phyloP scores from a whole-genome alignment of 2,888 invertebrate genomes.

The Coelinius sp. region DNA sequence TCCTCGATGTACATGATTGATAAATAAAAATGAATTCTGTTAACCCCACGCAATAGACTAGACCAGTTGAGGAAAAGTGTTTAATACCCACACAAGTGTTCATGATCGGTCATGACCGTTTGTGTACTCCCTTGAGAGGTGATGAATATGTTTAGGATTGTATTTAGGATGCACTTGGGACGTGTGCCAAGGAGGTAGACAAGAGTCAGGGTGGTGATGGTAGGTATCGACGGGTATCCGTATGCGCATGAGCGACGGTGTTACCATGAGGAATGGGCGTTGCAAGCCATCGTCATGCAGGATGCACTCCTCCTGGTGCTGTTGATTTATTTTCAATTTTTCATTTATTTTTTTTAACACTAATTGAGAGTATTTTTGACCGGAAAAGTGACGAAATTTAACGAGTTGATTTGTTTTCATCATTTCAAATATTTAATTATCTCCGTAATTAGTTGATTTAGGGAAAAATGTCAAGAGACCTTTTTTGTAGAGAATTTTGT shows the following conservation, averaged over 20 bases:
- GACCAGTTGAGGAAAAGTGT: neutral
- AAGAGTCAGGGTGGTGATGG: neutral
- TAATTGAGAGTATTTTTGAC: too few relatives aligned
- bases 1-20: neutral
- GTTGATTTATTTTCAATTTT: neutral
- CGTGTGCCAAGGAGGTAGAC: conserved; percentile 19
- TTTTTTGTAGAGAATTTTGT: too few relatives aligned
- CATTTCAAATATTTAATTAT: too few relatives aligned
- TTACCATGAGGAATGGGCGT: conserved; percentile 42
- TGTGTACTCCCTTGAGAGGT: neutral
- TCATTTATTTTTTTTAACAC: neutral
- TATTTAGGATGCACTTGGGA: conserved; percentile 24
- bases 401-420: too few relatives aligned
- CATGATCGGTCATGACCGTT: neutral
- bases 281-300: conserved; percentile 33
- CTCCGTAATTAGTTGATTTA: too few relatives aligned
- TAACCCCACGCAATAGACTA: conserved; percentile 15
- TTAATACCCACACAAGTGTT: conserved; percentile 5
- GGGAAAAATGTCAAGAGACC: too few relatives aligned
- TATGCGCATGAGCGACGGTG: conserved; percentile 40
- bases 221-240: conserved; percentile 32
- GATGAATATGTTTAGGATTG: conserved; percentile 8
- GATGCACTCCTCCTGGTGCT: conserved; percentile 29
- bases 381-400: too few relatives aligned
- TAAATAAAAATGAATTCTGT: neutral